Evolutionary conservation across 2,113 vertebrate species (phyloP).

Genomic region (Chaenogobius annularis): DNA sequence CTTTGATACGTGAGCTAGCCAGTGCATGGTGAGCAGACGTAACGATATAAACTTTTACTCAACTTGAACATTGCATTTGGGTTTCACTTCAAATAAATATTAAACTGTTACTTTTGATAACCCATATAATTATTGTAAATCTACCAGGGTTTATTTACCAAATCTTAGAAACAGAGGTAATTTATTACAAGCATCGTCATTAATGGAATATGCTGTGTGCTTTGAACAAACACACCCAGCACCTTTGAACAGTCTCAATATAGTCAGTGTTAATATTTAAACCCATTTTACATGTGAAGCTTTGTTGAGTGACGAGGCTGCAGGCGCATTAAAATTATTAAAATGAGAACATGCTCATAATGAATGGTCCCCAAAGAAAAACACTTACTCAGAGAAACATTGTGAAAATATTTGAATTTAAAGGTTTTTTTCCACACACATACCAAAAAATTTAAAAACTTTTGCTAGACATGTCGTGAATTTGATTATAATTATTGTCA

Average conservation of each 20-base stretch:
- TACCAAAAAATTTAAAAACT: no score
- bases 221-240: slow-evolving; percentile 36
- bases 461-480: no score
- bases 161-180: not conserved
- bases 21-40: no score
- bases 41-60: no score
- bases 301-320: not conserved
- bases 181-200: not conserved
- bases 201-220: slow-evolving; percentile 3
- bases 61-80: no score
- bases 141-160: not conserved
- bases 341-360: not conserved
- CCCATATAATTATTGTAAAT: no score
- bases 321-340: not conserved
- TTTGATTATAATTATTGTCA: no score
- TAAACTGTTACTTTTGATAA: no score
- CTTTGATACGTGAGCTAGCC: no score
- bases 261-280: slow-evolving; percentile 53
- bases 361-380: not conserved
- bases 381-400: not conserved
- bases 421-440: no score
- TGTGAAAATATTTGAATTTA: no score
- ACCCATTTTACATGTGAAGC: slow-evolving; percentile 29
- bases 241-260: slow-evolving; percentile 37
- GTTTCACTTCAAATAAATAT: no score